These are phyloP conservation scores for Tupaia chinensis DNA, from an alignment of 2,113 vertebrate species.

Conservation along the genomic window DNA sequence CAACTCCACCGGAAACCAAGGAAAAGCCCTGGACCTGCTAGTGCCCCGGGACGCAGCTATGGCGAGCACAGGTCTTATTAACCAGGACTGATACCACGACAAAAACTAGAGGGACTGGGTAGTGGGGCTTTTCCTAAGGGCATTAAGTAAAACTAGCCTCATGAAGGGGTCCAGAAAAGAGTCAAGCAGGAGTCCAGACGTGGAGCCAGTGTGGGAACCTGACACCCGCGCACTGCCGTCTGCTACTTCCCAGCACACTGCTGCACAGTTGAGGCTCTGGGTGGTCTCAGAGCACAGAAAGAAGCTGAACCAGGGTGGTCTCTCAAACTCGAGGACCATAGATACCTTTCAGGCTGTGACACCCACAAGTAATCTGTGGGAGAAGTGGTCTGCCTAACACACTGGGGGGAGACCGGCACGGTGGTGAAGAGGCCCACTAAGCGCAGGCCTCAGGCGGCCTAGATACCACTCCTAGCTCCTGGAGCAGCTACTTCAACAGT, in stretches of 20 bases:
- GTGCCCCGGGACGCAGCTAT: not conserved
- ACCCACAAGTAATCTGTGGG: fast-evolving
- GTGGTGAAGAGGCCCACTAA: too few relatives aligned
- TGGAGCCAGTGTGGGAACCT: fast-evolving
- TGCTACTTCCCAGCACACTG: fast-evolving
- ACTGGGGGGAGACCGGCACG: fast-evolving
- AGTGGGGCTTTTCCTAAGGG: not conserved
- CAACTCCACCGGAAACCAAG: not conserved
- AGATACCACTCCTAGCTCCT: not conserved
- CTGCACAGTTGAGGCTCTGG: fast-evolving
- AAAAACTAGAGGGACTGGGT: not conserved
- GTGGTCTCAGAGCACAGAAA: not conserved
- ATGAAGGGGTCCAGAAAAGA: not conserved
- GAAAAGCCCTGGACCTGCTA: not conserved
- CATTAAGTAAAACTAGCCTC: not conserved
- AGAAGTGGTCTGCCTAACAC: fast-evolving
- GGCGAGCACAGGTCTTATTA: too few relatives aligned
- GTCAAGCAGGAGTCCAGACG: too few relatives aligned
- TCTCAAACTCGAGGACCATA: not conserved
- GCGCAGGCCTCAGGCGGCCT: not conserved
- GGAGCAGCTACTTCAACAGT: fast-evolving
- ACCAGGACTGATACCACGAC: not conserved
- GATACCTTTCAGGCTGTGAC: not conserved
- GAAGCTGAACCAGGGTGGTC: not conserved
- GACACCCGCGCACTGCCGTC: fast-evolving